A percentile compares a stretch with the other conserved stretches of the same genome.
These are phyloP conservation scores for Gryon sp. DNA, from an alignment of 1,140 invertebrate species.

Conservation along the genomic window DNA sequence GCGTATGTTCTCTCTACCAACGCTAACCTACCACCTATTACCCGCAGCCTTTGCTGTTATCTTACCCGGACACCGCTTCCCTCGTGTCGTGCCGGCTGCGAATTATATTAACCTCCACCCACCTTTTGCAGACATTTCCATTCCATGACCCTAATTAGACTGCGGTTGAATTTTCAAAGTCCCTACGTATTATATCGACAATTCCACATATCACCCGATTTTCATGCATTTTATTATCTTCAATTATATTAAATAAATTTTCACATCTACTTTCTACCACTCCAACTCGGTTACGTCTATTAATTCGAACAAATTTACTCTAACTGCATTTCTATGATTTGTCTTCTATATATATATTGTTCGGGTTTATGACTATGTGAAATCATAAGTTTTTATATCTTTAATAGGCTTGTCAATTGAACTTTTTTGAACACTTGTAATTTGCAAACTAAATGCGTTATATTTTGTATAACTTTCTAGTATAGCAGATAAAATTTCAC, in stretches of 20 bases:
- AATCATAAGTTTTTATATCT: too few species aligned
- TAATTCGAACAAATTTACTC: too few species aligned
- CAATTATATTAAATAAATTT: constrained; percentile 22
- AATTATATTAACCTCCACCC: constrained; percentile 74
- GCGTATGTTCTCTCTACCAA: constrained; percentile 76
- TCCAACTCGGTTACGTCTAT: too few species aligned
- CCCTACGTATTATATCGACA: constrained; percentile 53
- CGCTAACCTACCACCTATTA: constrained; percentile 76
- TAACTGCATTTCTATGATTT: too few species aligned
- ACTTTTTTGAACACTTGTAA: too few species aligned
- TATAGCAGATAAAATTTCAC: too few species aligned
- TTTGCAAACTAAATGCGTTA: too few species aligned
- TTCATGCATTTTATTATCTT: constrained; percentile 43
- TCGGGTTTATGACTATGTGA: too few species aligned
- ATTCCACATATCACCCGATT: constrained; percentile 54
- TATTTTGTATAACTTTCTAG: too few species aligned
- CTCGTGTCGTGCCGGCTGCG: constrained; percentile 70
- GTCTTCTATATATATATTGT: too few species aligned
- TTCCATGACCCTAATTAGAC: constrained; percentile 65
- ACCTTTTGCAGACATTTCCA: constrained; percentile 56
- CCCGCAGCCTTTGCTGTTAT: constrained; percentile 80
- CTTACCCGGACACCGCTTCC: constrained; percentile 78
- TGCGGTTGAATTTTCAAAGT: constrained; percentile 59
- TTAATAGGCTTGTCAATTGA: too few species aligned
- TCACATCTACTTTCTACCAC: not conserved